A percentile compares a stretch with the other conserved stretches of the same genome.
Conservation (phyloP, 2,888 invertebrate species). For the Lepidochrysops patricia region DNA sequence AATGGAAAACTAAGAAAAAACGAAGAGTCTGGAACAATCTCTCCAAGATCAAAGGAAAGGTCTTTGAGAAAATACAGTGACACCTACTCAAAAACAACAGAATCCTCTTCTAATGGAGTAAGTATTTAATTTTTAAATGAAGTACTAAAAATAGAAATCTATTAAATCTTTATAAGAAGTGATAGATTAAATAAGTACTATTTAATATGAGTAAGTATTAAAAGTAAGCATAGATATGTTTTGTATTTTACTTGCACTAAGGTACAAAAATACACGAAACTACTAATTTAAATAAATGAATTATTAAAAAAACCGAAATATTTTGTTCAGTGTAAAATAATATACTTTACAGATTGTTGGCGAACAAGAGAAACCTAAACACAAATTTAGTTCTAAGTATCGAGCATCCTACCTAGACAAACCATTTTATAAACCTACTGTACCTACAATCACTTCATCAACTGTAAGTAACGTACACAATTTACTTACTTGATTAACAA, state of each 20-base stretch:
- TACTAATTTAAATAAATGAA: constrained; percentile 6
- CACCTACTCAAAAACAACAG: constrained; percentile 53
- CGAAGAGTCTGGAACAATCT: constrained; percentile 32
- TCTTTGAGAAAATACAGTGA: constrained; percentile 51
- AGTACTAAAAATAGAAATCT: background rate
- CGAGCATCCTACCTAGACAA: constrained; percentile 68
- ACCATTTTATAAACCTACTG: constrained; percentile 77
- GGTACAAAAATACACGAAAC: too few species aligned
- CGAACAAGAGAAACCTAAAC: constrained; percentile 63
- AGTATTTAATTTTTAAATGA: constrained; percentile 32
- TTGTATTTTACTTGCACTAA: background rate
- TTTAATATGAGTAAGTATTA: background rate
- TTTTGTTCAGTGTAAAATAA: background rate
- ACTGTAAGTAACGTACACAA: constrained; percentile 55
- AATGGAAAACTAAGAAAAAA: constrained; percentile 34
- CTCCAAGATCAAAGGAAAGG: constrained; percentile 41
- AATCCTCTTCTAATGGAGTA: constrained; percentile 59
- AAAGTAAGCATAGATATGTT: background rate
- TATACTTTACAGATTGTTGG: constrained; percentile 53
- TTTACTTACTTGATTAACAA: constrained; percentile 6
- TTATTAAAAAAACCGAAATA: background rate
- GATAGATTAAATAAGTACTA: background rate
- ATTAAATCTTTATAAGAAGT: background rate
- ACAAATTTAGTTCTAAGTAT: constrained; percentile 76
- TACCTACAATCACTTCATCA: constrained; percentile 74